Percentiles rank a stretch among this genome's conserved stretches.
phyloP scores from a whole-genome alignment of 2,888 invertebrate genomes.

The Aphelenchoides bicaudatus region DNA sequence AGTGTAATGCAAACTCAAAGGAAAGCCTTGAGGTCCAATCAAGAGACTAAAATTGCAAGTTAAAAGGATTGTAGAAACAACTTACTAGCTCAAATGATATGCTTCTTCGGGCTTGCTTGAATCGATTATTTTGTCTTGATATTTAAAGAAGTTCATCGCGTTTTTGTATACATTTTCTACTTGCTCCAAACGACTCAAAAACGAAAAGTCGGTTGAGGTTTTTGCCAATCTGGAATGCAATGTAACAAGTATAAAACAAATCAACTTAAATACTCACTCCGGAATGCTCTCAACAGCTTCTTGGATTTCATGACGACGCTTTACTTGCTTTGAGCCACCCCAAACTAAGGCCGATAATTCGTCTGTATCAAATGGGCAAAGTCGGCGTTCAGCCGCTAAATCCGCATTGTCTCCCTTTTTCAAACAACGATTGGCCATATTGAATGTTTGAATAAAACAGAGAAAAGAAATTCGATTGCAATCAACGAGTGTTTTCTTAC shows the following conservation, averaged over 20 bases:
- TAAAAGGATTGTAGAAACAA: neutral
- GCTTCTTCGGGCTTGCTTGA: neutral
- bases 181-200: neutral
- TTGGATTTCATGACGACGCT: constrained; percentile 46
- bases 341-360: constrained; percentile 40
- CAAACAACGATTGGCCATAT: constrained; percentile 35
- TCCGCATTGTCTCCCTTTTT: constrained; percentile 49
- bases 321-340: constrained; percentile 39
- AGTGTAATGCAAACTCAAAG: constrained; percentile 76
- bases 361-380: constrained; percentile 39
- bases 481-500: no score
- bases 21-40: constrained; percentile 63
- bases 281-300: constrained; percentile 42
- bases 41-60: constrained; percentile 40
- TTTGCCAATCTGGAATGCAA: no score
- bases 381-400: constrained; percentile 36
- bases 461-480: no score
- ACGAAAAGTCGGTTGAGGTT: neutral
- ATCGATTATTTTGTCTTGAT: constrained; percentile 10
- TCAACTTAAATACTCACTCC: no score
- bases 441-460: no score
- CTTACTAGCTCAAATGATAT: constrained; percentile 12
- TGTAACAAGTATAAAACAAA: no score
- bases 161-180: constrained; percentile 2
- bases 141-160: constrained; percentile 7